Conservation (phyloP, 2,113 vertebrate species). For the Aphelocoma coerulescens region DNA sequence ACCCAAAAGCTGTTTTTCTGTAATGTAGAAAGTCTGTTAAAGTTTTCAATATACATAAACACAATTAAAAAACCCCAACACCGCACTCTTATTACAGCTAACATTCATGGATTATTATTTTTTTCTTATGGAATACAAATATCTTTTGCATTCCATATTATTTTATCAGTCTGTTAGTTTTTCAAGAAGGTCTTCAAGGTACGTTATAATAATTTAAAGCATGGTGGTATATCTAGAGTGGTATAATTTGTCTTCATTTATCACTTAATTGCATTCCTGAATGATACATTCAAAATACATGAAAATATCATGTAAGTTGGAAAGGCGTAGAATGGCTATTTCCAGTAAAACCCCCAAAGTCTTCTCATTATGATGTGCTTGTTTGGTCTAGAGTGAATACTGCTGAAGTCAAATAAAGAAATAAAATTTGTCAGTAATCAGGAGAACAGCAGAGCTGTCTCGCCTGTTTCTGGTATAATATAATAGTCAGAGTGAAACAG, state of each 20-base stretch:
- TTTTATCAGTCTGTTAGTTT: not conserved
- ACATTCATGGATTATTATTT: not conserved
- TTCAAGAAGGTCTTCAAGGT: not conserved
- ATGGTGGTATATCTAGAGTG: not conserved
- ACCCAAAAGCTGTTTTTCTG: not conserved
- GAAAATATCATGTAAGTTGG: not conserved
- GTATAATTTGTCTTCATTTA: not conserved
- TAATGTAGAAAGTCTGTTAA: not conserved
- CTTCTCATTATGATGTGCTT: not conserved
- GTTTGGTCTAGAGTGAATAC: not conserved
- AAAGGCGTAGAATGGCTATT: not conserved
- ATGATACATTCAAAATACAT: not conserved
- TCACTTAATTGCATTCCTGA: not conserved
- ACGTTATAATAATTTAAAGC: not conserved
- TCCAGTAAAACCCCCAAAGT: not conserved
- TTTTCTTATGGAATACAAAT: not conserved
- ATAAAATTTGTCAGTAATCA: not conserved
- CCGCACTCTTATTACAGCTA: not conserved
- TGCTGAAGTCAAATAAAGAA: not conserved
- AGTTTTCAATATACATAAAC: not conserved
- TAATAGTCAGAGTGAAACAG: not conserved
- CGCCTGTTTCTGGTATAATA: not conserved
- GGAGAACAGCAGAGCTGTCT: not conserved
- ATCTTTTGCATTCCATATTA: not conserved
- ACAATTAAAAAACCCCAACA: accelerated